A percentile compares a stretch with the other conserved stretches of the same genome.
These are phyloP conservation scores for Myoxocephalus aenaeus DNA, from an alignment of 2,797 vertebrate species.

Conservation along the genomic window DNA sequence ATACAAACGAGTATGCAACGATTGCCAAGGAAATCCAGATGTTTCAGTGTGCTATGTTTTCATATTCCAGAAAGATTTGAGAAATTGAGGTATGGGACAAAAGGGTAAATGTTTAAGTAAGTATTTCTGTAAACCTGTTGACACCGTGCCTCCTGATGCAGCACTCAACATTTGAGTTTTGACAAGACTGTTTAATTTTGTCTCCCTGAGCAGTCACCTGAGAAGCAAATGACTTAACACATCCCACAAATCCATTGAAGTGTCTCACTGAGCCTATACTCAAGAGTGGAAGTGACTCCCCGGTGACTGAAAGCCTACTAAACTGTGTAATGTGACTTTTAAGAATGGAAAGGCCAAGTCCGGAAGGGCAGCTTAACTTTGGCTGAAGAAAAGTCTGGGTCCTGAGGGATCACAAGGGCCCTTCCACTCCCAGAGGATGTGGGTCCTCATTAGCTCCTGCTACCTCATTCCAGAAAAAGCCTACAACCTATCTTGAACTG, in stretches of 20 bases:
- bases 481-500: not conserved
- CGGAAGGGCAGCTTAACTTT: conserved; percentile 54
- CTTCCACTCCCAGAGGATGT: conserved; percentile 11
- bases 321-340: conserved; percentile 52
- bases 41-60: conserved; percentile 36
- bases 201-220: conserved; percentile 48
- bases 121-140: conserved; percentile 46
- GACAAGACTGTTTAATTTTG: conserved; percentile 64
- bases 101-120: conserved; percentile 20
- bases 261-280: conserved; percentile 47
- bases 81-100: not conserved
- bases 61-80: conserved; percentile 9
- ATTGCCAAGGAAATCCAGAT: conserved; percentile 56
- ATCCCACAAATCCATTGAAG: conserved; percentile 60
- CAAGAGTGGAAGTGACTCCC: conserved; percentile 47
- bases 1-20: conserved; percentile 33
- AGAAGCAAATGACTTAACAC: conserved; percentile 60
- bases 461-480: conserved; percentile 14
- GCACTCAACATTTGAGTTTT: conserved; percentile 53
- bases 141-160: conserved; percentile 39
- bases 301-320: conserved; percentile 46
- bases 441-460: conserved; percentile 5
- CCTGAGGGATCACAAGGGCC: conserved; percentile 13
- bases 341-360: conserved; percentile 33
- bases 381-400: conserved; percentile 20